A percentile compares a stretch with the other conserved stretches of the same genome.
Conservation (phyloP, 2,113 vertebrate genomes). For the Nycticorax nycticorax region DNA sequence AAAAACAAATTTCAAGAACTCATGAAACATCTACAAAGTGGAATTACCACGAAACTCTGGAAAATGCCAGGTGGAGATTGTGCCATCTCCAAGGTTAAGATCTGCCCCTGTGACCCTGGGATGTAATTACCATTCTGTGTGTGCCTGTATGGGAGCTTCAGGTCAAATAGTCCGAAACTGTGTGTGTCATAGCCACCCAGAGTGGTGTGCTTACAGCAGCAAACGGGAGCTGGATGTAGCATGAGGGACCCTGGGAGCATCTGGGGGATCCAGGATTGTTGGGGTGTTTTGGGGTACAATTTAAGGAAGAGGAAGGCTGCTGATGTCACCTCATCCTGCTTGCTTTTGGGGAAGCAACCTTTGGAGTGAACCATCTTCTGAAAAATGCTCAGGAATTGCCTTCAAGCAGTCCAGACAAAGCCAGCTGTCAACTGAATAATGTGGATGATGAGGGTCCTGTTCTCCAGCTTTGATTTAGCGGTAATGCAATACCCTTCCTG, state of each 20-base stretch:
- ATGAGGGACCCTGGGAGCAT: neutral
- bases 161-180: neutral
- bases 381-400: neutral
- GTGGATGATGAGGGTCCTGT: neutral
- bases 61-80: neutral
- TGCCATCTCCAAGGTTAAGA: neutral
- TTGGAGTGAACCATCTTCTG: neutral
- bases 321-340: neutral
- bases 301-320: neutral
- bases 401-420: neutral
- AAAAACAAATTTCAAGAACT: neutral
- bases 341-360: neutral
- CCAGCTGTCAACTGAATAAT: neutral
- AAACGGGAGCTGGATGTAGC: neutral
- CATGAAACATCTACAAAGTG: neutral
- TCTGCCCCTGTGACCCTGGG: neutral
- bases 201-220: neutral
- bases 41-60: neutral
- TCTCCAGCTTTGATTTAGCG: neutral
- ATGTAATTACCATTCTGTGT: neutral
- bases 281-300: neutral
- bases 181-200: fast-evolving
- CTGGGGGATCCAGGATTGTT: neutral
- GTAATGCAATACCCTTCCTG: neutral
- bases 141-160: neutral